Percentiles rank a stretch among this genome's conserved stretches.
These are phyloP conservation scores for Heliopora coerulea DNA, from an alignment of 92 coral and sea anemone genomes.

Conservation along the genomic window DNA sequence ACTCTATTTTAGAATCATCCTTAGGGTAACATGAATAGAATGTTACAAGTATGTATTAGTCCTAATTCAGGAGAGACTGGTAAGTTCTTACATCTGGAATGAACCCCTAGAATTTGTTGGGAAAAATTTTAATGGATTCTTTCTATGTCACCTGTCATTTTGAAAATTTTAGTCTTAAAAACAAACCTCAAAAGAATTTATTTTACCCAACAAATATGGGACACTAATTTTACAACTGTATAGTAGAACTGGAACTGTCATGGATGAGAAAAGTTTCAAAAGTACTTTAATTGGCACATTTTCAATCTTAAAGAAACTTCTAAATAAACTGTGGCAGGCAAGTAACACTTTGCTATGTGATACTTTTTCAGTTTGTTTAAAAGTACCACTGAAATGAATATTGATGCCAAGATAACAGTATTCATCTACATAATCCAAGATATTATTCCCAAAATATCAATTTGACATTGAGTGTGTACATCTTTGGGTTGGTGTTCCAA, in stretches of 20 bases:
- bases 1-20: too few species aligned
- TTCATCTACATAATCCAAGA: slow-evolving; percentile 12
- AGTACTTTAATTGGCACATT: slow-evolving; percentile 36
- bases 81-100: slow-evolving; percentile 11
- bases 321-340: slow-evolving; percentile 8
- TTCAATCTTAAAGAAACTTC: background rate
- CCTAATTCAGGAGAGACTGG: slow-evolving; percentile 1
- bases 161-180: slow-evolving; percentile 26
- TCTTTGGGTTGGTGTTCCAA: slow-evolving; percentile 1
- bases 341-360: background rate
- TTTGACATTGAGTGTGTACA: background rate
- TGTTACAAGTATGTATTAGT: too few species aligned
- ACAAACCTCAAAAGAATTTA: too few species aligned
- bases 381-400: too few species aligned
- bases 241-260: slow-evolving; percentile 22
- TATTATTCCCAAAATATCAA: background rate
- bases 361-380: too few species aligned
- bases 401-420: slow-evolving; percentile 18
- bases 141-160: slow-evolving; percentile 8
- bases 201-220: slow-evolving; percentile 2
- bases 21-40: too few species aligned
- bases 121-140: slow-evolving; percentile 20
- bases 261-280: slow-evolving; percentile 17
- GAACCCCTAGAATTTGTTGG: slow-evolving; percentile 11
- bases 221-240: slow-evolving; percentile 31